Conservation (phyloP, 2,888 invertebrate species). For the Fragum fragum region DNA sequence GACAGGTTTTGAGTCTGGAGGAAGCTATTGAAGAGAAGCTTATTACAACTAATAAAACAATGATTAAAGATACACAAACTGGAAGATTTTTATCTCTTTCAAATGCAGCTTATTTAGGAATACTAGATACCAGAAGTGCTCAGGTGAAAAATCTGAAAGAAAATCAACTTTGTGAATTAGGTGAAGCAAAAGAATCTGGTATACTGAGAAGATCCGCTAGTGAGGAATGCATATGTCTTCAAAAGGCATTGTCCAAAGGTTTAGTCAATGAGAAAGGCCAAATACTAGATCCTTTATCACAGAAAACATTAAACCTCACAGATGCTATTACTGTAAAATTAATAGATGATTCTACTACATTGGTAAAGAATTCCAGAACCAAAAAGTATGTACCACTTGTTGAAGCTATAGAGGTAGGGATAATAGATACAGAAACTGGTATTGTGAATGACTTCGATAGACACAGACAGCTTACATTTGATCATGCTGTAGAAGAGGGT, state of each 20-base stretch:
- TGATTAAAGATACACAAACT: conserved; percentile 69
- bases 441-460: conserved; percentile 69
- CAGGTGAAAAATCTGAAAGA: conserved; percentile 62
- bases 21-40: conserved; percentile 76
- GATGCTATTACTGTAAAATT: conserved; percentile 80
- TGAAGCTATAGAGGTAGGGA: conserved; percentile 72
- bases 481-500: conserved; percentile 77
- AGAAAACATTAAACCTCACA: conserved; percentile 72
- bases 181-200: conserved; percentile 67
- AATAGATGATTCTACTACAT: conserved; percentile 74
- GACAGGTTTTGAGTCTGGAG: conserved; percentile 72
- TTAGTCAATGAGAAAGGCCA: conserved; percentile 89
- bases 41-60: conserved; percentile 68
- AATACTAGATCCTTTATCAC: conserved; percentile 78
- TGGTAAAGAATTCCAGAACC: conserved; percentile 92
- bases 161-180: conserved; percentile 61
- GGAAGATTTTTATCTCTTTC: conserved; percentile 65
- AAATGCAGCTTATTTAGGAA: conserved; percentile 64
- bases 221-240: conserved; percentile 91
- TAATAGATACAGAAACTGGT: conserved; percentile 72
- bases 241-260: conserved; percentile 95
- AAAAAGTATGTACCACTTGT: conserved; percentile 92
- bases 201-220: conserved; percentile 83
- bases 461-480: conserved; percentile 67
- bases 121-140: conserved; percentile 64